Base-by-base conservation (phyloP, 2,113 vertebrate species). In the Syngnathus floridae region DNA sequence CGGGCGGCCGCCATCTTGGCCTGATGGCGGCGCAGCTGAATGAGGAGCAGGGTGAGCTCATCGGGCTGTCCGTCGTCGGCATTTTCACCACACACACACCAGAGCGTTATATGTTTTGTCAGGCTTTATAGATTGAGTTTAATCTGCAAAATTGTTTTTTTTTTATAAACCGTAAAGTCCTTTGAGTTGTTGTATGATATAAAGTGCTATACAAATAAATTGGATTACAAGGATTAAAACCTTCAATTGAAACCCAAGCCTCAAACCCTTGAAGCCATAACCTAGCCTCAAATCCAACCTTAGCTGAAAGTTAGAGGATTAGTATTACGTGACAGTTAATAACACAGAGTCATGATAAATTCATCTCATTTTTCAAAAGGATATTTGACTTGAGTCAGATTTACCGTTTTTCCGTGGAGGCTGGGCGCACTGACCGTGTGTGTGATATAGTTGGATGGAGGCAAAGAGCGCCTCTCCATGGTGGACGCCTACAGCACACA, bases 391-490 rank as follows among this genome's bases (percentile, higher is more conserved):
- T 22, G 17, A 64, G 19, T 62, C 1, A 59, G 76, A 80, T 93
- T 81, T 91, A 98, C 96, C 89, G 95, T 97, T 90, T 97, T 97
- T 45, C 95, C 95, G 1, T 98, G 94, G 66, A 98, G 87, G 86
- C 95, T 98, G 73, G 96, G 96, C 0, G 95, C 93, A 1, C 95
- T 97, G 83, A 98, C 94, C 0, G 96, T 98, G 81, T 98, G 96
- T 0, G 95, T 97, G 90, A 98, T 97, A 87, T 97, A 97, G 59
- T 94, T 93, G 78, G 95, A 91, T 9, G 92, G 72, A 59, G 93
- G 94, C 92, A 97, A 91, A 1, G 95, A 95, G 51, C 93, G 92
- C 7, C 94, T 91, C 58, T 96, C 95, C 16, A 92, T 45, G 5
- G 95, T 95, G 6, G 93, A 84, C 1, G 91, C 90, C 96, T 98